Evolutionary conservation across 1,140 invertebrate species (phyloP).

Genomic region (Chionoecetes opilio): DNA sequence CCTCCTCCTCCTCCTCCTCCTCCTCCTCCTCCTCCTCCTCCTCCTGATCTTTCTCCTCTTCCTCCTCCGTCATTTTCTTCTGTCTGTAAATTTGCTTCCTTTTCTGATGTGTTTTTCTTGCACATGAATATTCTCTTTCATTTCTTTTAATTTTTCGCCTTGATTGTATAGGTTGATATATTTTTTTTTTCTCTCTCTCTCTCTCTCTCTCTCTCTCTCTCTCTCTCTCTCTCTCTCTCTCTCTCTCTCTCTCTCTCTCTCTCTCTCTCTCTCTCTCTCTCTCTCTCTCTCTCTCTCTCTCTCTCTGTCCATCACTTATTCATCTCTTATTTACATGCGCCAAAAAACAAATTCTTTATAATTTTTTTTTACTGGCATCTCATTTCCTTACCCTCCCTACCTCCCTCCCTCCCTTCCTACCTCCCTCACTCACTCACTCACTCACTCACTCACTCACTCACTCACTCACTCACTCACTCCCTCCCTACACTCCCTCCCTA

Average conservation of each 20-base stretch:
- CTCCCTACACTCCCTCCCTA: too few species aligned
- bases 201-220: slow-evolving; percentile 34
- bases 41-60: neutral
- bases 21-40: neutral
- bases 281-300: neutral
- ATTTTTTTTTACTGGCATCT: too few species aligned
- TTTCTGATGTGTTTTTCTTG: neutral
- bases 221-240: slow-evolving; percentile 35
- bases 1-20: slow-evolving; percentile 8
- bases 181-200: slow-evolving; percentile 18
- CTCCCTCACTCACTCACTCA: neutral
- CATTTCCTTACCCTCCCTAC: neutral
- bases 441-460: neutral
- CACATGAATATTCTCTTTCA: neutral
- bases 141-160: too few species aligned
- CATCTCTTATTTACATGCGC: too few species aligned
- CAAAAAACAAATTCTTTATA: too few species aligned
- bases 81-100: neutral
- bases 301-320: too few species aligned
- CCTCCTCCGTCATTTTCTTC: neutral
- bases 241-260: slow-evolving; percentile 22
- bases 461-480: neutral
- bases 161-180: too few species aligned
- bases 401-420: neutral
- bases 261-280: neutral